Evolutionary conservation across 2,888 invertebrate genomes (phyloP), one percentile per base, ranked within the genome.

Genomic region (Mythimna vitellina): DNA sequence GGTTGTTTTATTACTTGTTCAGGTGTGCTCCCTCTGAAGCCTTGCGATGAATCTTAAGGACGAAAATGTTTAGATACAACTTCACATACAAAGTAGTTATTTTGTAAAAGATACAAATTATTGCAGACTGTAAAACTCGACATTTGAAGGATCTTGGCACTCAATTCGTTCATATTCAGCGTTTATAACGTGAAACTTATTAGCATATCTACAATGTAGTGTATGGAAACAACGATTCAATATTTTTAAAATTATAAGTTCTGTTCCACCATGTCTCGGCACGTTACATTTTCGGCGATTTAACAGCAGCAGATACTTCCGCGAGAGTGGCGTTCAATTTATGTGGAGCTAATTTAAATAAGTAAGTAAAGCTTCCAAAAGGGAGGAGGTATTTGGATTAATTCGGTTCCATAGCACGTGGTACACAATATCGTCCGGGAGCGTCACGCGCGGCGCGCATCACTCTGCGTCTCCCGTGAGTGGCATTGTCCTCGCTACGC

Each of bases 401-500:
- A 82, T 70, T 32, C 29, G 32, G 51, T 46, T 67, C 29, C n/a
- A 51, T 42, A 58, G 72, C 51, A 51, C 57, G 9, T 22, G 14
- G 14, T 22, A 65, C 35, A 63, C 65, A 74, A 70, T 57, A 74
- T 56, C 64, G 77, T 67, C 49, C 65, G 77, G 38, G 38, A 46
- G 42, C 42, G 42, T 79, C 74, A 80, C 78, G 78, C 73, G 70
- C 72, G 65, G 64, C 61, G 70, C 82, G 69, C 82, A 85, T 84
- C 84, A 81, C 80, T 86, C 83, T 71, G 77, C 77, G 83, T 83
- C 81, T 80, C 78, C 69, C 74, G 78, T 84, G 86, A 83, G 73
- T 68, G 74, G 84, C 79, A 75, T 81, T 78, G 82, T 77, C 70
- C 72, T 56, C 67, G 60, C 25, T 46, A 17, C 58, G 38, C 7